Conservation (phyloP, 2,113 vertebrate genomes). For the Actenoides lindsayi region DNA sequence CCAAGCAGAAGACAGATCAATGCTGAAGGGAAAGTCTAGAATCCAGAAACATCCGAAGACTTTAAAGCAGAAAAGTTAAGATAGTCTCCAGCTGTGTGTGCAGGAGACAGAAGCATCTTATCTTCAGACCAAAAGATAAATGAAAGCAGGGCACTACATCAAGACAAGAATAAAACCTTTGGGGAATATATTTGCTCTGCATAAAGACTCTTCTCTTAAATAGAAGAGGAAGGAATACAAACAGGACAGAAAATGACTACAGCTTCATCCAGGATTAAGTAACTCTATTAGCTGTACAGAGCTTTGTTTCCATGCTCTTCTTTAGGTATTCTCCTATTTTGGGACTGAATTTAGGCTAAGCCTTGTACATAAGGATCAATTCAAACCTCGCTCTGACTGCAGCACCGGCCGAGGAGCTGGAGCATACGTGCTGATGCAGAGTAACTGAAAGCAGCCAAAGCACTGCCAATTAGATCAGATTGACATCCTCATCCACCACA, state of each 20-base stretch:
- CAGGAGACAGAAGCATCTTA: background rate
- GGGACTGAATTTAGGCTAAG: background rate
- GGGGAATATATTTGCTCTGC: background rate
- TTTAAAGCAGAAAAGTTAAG: background rate
- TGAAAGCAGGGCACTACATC: background rate
- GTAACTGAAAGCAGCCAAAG: background rate
- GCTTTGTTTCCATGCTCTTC: background rate
- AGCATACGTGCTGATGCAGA: background rate
- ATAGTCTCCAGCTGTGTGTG: background rate
- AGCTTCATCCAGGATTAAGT: background rate
- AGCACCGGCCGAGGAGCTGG: background rate
- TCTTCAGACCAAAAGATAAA: background rate
- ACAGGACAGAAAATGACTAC: background rate
- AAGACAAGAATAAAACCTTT: background rate
- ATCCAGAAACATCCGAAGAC: background rate
- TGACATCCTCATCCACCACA: rapidly evolving
- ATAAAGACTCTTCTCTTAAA: background rate
- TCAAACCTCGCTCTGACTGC: background rate
- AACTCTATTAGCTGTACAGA: background rate
- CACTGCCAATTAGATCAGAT: background rate
- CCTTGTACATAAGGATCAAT: background rate
- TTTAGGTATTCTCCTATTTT: background rate
- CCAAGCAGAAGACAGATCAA: background rate
- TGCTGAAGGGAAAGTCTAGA: background rate
- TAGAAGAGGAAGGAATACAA: background rate